These are phyloP conservation scores for Halcyon chelicuti DNA, from an alignment of 2,797 vertebrate species.

Conservation along the genomic window DNA sequence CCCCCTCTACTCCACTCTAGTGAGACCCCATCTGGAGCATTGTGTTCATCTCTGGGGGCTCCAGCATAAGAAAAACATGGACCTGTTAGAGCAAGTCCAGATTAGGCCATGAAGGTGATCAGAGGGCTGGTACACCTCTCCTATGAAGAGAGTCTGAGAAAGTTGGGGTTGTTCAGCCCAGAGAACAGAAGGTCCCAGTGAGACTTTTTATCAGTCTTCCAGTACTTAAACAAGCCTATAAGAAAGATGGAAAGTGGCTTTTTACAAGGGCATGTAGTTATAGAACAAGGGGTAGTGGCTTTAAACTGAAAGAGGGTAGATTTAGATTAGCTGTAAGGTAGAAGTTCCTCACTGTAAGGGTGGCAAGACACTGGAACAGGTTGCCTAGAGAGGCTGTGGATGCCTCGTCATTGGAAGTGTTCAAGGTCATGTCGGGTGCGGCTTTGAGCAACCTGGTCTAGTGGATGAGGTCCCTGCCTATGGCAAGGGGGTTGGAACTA, in stretches of 20 bases:
- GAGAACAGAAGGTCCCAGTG: background rate
- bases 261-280: background rate
- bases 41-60: background rate
- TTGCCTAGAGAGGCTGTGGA: background rate
- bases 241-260: background rate
- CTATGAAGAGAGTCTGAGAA: background rate
- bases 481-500: background rate
- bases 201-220: background rate
- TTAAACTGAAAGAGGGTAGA: background rate
- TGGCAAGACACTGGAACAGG: background rate
- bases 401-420: background rate
- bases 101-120: background rate
- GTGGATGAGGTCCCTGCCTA: background rate
- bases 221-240: background rate
- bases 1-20: background rate
- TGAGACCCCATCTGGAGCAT: background rate
- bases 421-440: background rate
- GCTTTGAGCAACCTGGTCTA: background rate
- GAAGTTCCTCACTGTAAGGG: background rate
- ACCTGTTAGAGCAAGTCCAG: background rate
- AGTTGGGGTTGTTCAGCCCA: background rate
- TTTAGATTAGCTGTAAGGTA: background rate
- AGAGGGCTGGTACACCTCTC: background rate
- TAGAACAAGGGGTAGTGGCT: background rate
- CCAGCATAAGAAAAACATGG: background rate